Base-by-base conservation (phyloP, 2,888 invertebrate species). In the Hyles lineata region DNA sequence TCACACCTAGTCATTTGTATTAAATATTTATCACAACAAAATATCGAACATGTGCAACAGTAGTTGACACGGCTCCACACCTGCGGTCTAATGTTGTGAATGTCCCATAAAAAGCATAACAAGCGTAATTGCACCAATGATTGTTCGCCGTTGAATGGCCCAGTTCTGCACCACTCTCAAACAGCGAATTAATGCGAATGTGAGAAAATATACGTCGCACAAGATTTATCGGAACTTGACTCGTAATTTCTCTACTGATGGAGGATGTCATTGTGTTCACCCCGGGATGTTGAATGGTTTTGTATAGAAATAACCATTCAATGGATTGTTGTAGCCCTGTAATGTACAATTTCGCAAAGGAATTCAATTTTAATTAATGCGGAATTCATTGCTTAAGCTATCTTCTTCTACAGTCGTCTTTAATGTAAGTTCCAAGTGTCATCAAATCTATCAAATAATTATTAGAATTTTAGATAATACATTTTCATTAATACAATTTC, bases 71-170 rank as follows among this genome's bases (percentile, higher is more conserved):
- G 63, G 67, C 67, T 23, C 63, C 43, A 50, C 67, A 67, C 67
- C 67, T 67, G 17, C 50, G 67, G 67, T 23, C 67, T 67, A 67
- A 67, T 67, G 43, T 63, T 63, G 67, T 67, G 67, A 67, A 67
- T 67, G 67, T 23, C 67, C 67, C 67, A 67, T 67, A 67, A 67
- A 67, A 67, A 67, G 50, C 21, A 50, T 50, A 67, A 67, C 67
- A 50, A 67, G 67, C 43, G 50, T 67, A 67, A 67, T 67, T 67
- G 50, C 50, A 67, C 67, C 50, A 50, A 67, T 67, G 67, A 67
- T 67, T 67, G 67, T 67, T 67, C 67, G 67, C 67, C 67, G 67
- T 67, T 67, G 67, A 67, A 67, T 67, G 67, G 50, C 67, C 67
- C 67, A 67, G 67, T 67, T 67, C 67, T 67, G 17, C 15, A 50